Conservation (phyloP, 2,888 invertebrate species). For the Agriotes lineatus region DNA sequence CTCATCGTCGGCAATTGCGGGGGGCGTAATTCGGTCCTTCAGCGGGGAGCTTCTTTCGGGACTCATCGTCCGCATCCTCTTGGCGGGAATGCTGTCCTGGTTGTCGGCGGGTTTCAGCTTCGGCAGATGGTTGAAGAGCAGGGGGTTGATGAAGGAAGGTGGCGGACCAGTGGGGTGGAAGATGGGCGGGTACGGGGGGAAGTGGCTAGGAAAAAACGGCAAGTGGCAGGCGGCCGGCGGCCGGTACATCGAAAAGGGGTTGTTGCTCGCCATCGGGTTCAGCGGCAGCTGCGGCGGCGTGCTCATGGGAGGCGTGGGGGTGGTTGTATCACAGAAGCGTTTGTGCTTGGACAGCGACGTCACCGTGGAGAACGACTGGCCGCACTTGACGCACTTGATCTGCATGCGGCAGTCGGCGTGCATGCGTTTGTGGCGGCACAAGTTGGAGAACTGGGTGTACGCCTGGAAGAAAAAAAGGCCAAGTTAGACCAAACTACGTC, state of each 20-base stretch:
- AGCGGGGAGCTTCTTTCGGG: slow-evolving; percentile 56
- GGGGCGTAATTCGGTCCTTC: slow-evolving; percentile 70
- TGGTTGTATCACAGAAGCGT: slow-evolving; percentile 92
- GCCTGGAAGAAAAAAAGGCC: slow-evolving; percentile 76
- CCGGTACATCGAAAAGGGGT: slow-evolving; percentile 80
- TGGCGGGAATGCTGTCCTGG: slow-evolving; percentile 58
- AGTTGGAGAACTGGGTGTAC: slow-evolving; percentile 99
- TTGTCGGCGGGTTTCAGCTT: slow-evolving; percentile 66
- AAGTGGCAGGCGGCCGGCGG: slow-evolving; percentile 70
- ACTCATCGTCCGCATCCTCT: slow-evolving; percentile 50
- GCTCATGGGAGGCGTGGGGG: slow-evolving; percentile 63
- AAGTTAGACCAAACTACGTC: too few species aligned
- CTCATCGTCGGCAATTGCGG: slow-evolving; percentile 66
- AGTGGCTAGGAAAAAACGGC: slow-evolving; percentile 75
- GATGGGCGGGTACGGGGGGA: slow-evolving; percentile 65
- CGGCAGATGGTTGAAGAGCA: slow-evolving; percentile 72
- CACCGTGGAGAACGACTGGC: slow-evolving; percentile 91
- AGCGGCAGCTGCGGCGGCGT: slow-evolving; percentile 58
- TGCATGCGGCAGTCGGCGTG: slow-evolving; percentile 95
- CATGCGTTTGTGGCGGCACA: slow-evolving; percentile 99
- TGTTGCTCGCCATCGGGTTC: slow-evolving; percentile 60
- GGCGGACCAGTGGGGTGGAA: slow-evolving; percentile 67
- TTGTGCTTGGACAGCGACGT: slow-evolving; percentile 96
- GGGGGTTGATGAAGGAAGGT: slow-evolving; percentile 73
- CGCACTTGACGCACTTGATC: slow-evolving; percentile 95